Base-by-base conservation (phyloP, 2,113 vertebrate species). In the Hymenochirus boettgeri region DNA sequence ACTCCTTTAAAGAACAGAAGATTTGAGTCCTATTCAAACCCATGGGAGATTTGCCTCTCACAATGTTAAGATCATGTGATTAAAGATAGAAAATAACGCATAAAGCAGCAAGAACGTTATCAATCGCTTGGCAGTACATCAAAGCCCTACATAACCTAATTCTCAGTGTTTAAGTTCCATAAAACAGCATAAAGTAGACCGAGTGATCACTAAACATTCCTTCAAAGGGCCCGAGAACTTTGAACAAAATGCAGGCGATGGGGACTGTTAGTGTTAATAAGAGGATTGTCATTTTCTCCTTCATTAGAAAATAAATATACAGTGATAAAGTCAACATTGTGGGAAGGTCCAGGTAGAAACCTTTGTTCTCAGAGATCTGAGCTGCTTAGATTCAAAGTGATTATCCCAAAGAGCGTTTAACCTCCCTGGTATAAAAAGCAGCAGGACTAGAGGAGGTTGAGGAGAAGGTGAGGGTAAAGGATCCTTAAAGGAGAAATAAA, bases 151-250 rank as follows among this genome's bases (percentile, higher is more conserved):
- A 17, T 21, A 27, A 52, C n/a, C 62, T 11, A 8, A 48, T 42
- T 59, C 42, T 35, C 29, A 52, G 56, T 26, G 24, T 67, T 78
- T 54, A 78, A 64, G 60, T 57, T 70, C 42, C 56, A 21, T 65
- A 25, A 65, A 26, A 46, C n/a, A n/a, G n/a, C 10, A 61, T 61
- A 57, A 79, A 75, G 72, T 57, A 73, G 62, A 71, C 70, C 52
- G 42, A n/a, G 62, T 71, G 7, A 72, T 71, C 6, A 19, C 21
- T 1, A 0, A 70, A 56, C 67, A 22, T 5, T 22, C 27, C 33
- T 23, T 65, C 71, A 2, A 10, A 29, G 50, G 1, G 51, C 46
- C 50, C 19, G 12, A 5, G 24, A 21, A 46, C 55, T 59, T 52
- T 51, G 57, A 10, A 39, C 37, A 12, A 13, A 15, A 13, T 4